A percentile compares a stretch with the other conserved stretches of the same genome.
These are phyloP conservation scores for Calliphora vicina DNA, from an alignment of 1,140 invertebrate genomes.

Conservation along the genomic window DNA sequence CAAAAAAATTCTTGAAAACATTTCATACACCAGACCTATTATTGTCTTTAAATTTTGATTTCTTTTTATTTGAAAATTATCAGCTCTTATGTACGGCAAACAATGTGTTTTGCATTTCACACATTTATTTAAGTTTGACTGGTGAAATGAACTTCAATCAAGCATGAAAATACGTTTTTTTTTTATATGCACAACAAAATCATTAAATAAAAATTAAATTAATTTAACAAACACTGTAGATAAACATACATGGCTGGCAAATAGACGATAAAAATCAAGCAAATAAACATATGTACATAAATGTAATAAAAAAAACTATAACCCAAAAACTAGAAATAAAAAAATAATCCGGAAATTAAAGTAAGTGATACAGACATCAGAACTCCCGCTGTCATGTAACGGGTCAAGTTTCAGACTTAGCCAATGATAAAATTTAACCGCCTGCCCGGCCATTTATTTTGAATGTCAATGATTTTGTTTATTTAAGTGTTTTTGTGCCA, in stretches of 20 bases:
- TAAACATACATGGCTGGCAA: neutral
- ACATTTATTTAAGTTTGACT: neutral
- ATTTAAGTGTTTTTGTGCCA: neutral
- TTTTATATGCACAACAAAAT: neutral
- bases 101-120: neutral
- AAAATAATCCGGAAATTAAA: neutral
- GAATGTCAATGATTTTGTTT: conserved; percentile 5
- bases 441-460: neutral
- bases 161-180: conserved; percentile 8
- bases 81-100: neutral
- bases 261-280: too few relatives aligned
- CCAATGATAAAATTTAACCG: too few relatives aligned
- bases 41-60: neutral
- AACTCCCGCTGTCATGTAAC: neutral
- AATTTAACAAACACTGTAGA: neutral
- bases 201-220: conserved; percentile 13
- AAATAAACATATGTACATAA: too few relatives aligned
- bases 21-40: neutral
- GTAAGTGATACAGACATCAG: neutral
- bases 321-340: neutral
- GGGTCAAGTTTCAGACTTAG: neutral
- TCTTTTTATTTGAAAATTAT: neutral
- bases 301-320: too few relatives aligned
- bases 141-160: neutral
- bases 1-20: neutral